Evolutionary conservation across 2,797 vertebrate species (phyloP), one percentile per base, ranked within the genome.

Genomic region (Rhinoraja longicauda): DNA sequence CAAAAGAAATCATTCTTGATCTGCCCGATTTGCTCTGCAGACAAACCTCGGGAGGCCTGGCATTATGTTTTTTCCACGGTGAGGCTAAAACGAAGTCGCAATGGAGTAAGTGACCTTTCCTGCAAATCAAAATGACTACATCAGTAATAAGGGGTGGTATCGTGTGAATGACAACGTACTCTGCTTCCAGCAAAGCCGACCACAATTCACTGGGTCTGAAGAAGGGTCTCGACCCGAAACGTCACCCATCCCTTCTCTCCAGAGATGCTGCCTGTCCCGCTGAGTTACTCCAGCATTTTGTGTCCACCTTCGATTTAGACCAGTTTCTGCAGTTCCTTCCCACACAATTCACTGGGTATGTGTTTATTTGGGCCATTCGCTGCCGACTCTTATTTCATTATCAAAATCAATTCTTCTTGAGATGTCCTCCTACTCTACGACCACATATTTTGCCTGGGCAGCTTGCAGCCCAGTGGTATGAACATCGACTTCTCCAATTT

Each of bases 31-130:
- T 67, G 64, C 19, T 67, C 84, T 88, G 59, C 59, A 88, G 62
- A 67, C 32, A 67, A 32, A 67, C 84, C 84, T 88, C 59, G 36
- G 84, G 84, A 67, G 84, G 84, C 88, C 84, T 88, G 84, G 62
- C 84, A 88, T 64, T 19, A 17, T 67, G 88, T 67, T 88, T 67
- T 88, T 67, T 59, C 84, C 62, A 88, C 67, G 64, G 84, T 88
- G 59, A 88, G 59, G 59, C 59, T 36, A 67, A 88, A 88, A 36
- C 36, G 29, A 88, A 88, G 84, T 88, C 59, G 36, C 84, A 19
- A 36, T 67, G 84, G 84, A 62, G 84, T 88, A 88, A 67, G 8
- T 67, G 84, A 64, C 84, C 84, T 88, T 88, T 88, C 29, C 62
- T 67, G 84, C 84, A 36, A 36, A 88, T 88, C 84, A 64, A 64